Evolutionary conservation across 2,888 invertebrate species (phyloP).

Genomic region (Chesias legatella): DNA sequence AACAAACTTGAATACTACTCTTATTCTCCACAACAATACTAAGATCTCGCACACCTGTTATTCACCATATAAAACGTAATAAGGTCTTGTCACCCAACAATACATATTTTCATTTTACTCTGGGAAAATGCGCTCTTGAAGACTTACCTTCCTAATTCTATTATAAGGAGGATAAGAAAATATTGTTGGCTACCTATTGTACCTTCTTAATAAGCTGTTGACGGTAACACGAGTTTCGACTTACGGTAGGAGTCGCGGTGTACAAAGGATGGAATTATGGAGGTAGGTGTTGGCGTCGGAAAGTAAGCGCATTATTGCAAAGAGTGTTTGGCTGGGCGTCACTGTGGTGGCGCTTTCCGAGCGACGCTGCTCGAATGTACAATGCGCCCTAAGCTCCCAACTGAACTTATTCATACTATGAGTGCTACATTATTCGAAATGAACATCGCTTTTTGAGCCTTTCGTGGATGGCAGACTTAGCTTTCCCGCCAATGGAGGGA

Average conservation of each 20-base stretch:
- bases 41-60: conserved; percentile 18
- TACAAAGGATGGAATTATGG: conserved; percentile 69
- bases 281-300: conserved; percentile 58
- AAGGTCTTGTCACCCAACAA: conserved; percentile 17
- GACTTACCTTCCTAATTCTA: conserved; percentile 39
- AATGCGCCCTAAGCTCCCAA: conserved; percentile 64
- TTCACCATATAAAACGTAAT: conserved; percentile 13
- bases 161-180: conserved; percentile 46
- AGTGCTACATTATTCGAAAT: conserved; percentile 65
- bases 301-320: conserved; percentile 73
- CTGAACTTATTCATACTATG: conserved; percentile 60
- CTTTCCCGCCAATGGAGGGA: conserved; percentile 46
- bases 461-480: conserved; percentile 53
- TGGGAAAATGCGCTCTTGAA: conserved; percentile 34
- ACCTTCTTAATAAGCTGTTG: conserved; percentile 47
- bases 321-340: conserved; percentile 44
- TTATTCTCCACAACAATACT: conserved; percentile 20
- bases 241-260: conserved; percentile 59
- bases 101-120: conserved; percentile 31
- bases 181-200: conserved; percentile 46
- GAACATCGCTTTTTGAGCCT: conserved; percentile 62
- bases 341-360: conserved; percentile 41
- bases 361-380: conserved; percentile 67
- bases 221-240: conserved; percentile 68
- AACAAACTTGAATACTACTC: conserved; percentile 24